phyloP scores from a whole-genome alignment of 2,113 vertebrate species.

The Piaya cayana region DNA sequence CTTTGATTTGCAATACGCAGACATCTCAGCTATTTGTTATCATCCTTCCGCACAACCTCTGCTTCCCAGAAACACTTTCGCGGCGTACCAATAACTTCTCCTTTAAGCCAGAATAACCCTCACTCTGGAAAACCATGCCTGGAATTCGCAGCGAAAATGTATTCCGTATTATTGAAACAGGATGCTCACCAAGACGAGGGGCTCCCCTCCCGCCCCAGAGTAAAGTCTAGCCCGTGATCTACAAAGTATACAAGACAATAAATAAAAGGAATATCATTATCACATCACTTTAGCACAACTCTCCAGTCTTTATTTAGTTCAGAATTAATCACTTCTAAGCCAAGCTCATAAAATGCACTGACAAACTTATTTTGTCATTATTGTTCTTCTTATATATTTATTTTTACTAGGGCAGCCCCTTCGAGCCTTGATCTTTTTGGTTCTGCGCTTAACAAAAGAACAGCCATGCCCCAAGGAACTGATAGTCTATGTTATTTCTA shows the following conservation, averaged over 20 bases:
- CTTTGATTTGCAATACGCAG: not conserved
- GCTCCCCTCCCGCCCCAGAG: not conserved
- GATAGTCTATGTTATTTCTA: slow-evolving; percentile 53
- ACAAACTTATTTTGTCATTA: slow-evolving; percentile 32
- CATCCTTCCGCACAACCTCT: not conserved
- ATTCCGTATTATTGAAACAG: not conserved
- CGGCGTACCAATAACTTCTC: not conserved
- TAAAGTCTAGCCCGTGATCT: not conserved
- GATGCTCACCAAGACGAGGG: not conserved
- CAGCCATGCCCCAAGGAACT: slow-evolving; percentile 44
- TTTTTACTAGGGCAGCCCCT: not conserved
- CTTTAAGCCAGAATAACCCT: not conserved
- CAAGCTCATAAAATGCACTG: not conserved
- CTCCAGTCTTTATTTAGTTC: slow-evolving; percentile 25
- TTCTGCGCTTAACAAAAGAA: slow-evolving; percentile 8
- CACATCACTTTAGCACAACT: slow-evolving; percentile 8
- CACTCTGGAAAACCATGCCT: slow-evolving; percentile 27
- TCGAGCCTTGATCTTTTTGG: slow-evolving; percentile 54
- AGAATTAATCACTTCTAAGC: slow-evolving; percentile 26
- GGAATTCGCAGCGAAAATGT: slow-evolving; percentile 47
- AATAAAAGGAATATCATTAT: not conserved
- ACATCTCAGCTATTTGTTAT: not conserved
- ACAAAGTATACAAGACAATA: slow-evolving; percentile 23
- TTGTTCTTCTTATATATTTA: slow-evolving; percentile 37
- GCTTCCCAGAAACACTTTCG: not conserved